Evolutionary conservation across 2,113 vertebrate genomes (phyloP).

Genomic region (Piaya cayana): DNA sequence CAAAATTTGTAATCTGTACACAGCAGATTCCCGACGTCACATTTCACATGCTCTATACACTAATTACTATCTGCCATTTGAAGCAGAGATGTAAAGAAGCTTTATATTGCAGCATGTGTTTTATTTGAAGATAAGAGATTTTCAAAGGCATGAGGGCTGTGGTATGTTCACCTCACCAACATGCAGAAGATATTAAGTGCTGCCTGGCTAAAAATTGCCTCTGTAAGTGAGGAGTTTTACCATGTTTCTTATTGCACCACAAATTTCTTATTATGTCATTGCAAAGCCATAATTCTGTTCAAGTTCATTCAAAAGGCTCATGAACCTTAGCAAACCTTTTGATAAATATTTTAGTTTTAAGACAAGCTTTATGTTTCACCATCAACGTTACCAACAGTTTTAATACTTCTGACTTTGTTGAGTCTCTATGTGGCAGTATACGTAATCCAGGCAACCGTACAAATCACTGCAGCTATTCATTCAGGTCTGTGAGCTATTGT

Average conservation of each 20-base stretch:
- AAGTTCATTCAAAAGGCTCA: conserved; percentile 5
- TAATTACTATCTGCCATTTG: conserved; percentile 55
- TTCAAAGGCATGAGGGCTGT: not conserved
- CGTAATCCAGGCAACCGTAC: not conserved
- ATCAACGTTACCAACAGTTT: not conserved
- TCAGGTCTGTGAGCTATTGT: not conserved
- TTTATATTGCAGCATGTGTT: not conserved
- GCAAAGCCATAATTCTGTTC: not conserved
- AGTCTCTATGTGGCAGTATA: not conserved
- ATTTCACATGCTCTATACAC: conserved; percentile 25
- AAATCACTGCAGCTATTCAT: not conserved
- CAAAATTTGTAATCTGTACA: not conserved
- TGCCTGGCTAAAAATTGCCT: not conserved
- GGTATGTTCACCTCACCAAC: not conserved
- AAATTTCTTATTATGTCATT: conserved; percentile 7
- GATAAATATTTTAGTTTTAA: conserved; percentile 17
- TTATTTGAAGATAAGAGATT: not conserved
- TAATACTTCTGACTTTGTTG: not conserved
- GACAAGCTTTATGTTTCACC: conserved; percentile 2
- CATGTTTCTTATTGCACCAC: not conserved
- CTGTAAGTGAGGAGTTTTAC: not conserved
- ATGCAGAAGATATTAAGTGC: not conserved
- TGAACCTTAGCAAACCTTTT: conserved; percentile 32
- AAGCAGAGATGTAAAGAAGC: not conserved
- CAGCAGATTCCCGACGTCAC: conserved; percentile 48